These are phyloP conservation scores for Craniophora ligustri DNA, from an alignment of 2,888 invertebrate species.

Conservation along the genomic window DNA sequence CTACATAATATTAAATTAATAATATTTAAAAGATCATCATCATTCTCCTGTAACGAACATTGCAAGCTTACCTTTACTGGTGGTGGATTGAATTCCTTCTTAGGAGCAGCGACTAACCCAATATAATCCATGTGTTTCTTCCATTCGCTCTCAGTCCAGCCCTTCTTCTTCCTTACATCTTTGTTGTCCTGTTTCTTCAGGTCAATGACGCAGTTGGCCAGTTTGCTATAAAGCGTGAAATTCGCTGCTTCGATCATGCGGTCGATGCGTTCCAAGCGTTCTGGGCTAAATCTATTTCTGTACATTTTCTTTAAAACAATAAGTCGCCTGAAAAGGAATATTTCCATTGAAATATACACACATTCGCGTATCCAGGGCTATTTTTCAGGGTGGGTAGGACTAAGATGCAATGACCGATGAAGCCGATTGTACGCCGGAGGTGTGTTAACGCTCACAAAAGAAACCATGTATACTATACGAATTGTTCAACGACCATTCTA, in stretches of 20 bases:
- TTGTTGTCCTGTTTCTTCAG: conserved; percentile 75
- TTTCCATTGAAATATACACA: not conserved
- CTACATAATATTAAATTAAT: no score
- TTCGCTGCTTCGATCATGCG: conserved; percentile 79
- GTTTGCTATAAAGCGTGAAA: conserved; percentile 74
- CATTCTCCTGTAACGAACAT: not conserved
- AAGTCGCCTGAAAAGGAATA: conserved; percentile 65
- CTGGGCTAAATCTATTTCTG: conserved; percentile 68
- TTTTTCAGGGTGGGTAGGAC: no score
- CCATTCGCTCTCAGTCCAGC: conserved; percentile 82
- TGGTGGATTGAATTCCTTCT: conserved; percentile 62
- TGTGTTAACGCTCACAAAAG: no score
- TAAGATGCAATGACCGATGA: no score
- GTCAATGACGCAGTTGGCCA: conserved; percentile 77
- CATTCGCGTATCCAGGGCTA: no score
- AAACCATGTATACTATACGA: no score
- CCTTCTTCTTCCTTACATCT: conserved; percentile 75
- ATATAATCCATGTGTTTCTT: conserved; percentile 86
- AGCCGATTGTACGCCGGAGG: no score
- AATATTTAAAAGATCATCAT: no score
- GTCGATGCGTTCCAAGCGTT: conserved; percentile 74
- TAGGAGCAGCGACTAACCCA: conserved; percentile 73
- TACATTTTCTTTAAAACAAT: conserved; percentile 69
- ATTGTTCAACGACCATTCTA: no score
- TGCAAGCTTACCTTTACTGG: conserved; percentile 63